Conservation (phyloP, 2,113 vertebrate genomes). For the Sebastes fasciatus region DNA sequence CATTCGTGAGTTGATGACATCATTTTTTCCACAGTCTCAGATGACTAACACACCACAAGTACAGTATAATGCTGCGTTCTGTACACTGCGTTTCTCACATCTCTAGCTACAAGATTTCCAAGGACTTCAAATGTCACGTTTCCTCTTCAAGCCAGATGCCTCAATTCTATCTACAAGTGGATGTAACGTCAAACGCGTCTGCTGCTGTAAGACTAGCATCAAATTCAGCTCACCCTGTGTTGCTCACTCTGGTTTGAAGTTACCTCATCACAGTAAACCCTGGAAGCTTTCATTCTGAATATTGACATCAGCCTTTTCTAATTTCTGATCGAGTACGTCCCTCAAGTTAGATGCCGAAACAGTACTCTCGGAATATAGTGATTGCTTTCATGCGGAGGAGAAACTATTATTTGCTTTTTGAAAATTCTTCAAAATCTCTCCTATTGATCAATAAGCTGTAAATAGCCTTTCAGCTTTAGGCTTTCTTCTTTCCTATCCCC, state of each 20-base stretch:
- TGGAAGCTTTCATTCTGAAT: conserved; percentile 26
- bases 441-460: not conserved
- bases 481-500: not conserved
- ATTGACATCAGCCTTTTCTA: conserved; percentile 27
- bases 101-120: conserved; percentile 40
- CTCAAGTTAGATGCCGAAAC: conserved; percentile 43
- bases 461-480: conserved; percentile 4
- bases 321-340: not conserved
- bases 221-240: conserved; percentile 15
- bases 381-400: conserved; percentile 57
- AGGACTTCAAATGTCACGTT: not conserved
- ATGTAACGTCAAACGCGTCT: conserved; percentile 13
- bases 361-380: conserved; percentile 40
- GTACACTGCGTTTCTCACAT: conserved; percentile 43
- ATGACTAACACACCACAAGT: conserved; percentile 29
- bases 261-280: conserved; percentile 12
- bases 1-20: conserved; percentile 70
- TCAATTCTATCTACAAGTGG: conserved; percentile 48
- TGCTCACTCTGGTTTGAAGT: conserved; percentile 2
- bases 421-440: conserved; percentile 4
- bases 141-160: conserved; percentile 24
- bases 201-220: conserved; percentile 10
- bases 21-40: conserved; percentile 31
- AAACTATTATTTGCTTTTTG: conserved; percentile 13
- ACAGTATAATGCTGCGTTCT: conserved; percentile 46